Evolutionary conservation across 2,888 invertebrate species (phyloP).

Genomic region (Hecatera dysodea): DNA sequence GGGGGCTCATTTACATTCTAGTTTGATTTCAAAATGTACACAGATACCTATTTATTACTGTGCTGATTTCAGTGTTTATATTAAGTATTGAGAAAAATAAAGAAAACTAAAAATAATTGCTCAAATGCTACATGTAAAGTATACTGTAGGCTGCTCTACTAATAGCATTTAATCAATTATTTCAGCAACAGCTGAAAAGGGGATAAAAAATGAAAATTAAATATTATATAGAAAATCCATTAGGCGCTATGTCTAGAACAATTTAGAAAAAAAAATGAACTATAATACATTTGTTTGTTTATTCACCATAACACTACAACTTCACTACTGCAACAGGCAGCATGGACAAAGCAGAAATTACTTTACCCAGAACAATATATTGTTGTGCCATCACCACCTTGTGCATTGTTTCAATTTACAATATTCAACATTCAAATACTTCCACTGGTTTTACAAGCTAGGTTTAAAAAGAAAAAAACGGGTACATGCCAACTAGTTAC

Average conservation of each 20-base stretch:
- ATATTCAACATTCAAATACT: conserved; percentile 19
- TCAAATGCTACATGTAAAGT: conserved; percentile 7
- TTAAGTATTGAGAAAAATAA: not conserved
- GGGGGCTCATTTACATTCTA: not conserved
- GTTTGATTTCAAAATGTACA: not conserved
- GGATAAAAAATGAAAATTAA: conserved; percentile 31
- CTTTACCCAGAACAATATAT: conserved; percentile 14
- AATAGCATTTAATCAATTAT: conserved; percentile 36
- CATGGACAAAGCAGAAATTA: conserved; percentile 23
- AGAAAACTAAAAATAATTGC: not conserved
- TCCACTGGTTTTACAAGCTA: conserved; percentile 10
- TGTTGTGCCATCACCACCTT: conserved; percentile 54
- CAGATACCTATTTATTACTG: not conserved
- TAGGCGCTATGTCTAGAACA: not conserved
- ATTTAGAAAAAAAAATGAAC: not conserved
- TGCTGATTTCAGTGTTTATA: not conserved
- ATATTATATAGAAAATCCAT: conserved; percentile 24
- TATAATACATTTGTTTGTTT: not conserved
- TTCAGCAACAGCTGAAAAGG: conserved; percentile 8
- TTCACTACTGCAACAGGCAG: conserved; percentile 35
- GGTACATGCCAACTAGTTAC: conserved; percentile 48
- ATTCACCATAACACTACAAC: conserved; percentile 9
- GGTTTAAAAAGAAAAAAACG: conserved; percentile 22
- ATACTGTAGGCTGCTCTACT: not conserved
- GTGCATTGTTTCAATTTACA: conserved; percentile 15